A percentile compares a stretch with the other conserved stretches of the same genome.
These are phyloP conservation scores for Toxotes chatareus DNA, from an alignment of 2,113 vertebrate genomes.

Conservation along the genomic window DNA sequence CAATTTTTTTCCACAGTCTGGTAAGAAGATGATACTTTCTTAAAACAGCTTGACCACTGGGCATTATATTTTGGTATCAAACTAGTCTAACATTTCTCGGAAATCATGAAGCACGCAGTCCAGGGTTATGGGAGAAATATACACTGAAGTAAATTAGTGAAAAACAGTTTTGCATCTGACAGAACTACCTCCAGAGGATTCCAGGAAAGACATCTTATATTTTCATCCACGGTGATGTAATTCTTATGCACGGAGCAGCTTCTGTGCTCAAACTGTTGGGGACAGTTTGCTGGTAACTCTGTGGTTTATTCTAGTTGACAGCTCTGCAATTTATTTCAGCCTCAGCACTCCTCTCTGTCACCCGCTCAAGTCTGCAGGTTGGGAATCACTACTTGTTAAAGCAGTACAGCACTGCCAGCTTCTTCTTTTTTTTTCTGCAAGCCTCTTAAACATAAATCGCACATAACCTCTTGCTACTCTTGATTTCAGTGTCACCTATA, in stretches of 20 bases:
- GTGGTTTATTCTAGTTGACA: conserved; percentile 70
- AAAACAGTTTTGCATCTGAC: conserved; percentile 25
- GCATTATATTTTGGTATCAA: background rate
- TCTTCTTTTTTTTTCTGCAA: conserved; percentile 6
- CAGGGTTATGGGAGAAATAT: conserved; percentile 37
- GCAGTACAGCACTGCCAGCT: conserved; percentile 32
- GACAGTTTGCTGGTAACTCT: conserved; percentile 45
- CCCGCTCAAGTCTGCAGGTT: conserved; percentile 56
- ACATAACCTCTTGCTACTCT: conserved; percentile 52
- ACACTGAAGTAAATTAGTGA: conserved; percentile 13
- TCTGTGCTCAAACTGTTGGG: conserved; percentile 42
- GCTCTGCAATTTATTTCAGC: conserved; percentile 64
- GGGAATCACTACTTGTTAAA: conserved; percentile 60
- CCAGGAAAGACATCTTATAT: conserved; percentile 31
- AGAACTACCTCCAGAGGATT: background rate
- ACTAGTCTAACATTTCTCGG: background rate
- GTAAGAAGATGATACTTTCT: background rate
- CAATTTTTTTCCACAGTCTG: background rate
- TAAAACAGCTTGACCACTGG: conserved; percentile 1
- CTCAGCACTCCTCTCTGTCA: conserved; percentile 66
- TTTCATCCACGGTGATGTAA: conserved; percentile 46
- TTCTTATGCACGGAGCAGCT: conserved; percentile 35
- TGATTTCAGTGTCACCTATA: conserved; percentile 32
- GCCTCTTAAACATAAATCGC: conserved; percentile 44
- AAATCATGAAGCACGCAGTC: background rate